Base-by-base conservation (phyloP, 2,797 vertebrate species). In the Poliocrania exsul region DNA sequence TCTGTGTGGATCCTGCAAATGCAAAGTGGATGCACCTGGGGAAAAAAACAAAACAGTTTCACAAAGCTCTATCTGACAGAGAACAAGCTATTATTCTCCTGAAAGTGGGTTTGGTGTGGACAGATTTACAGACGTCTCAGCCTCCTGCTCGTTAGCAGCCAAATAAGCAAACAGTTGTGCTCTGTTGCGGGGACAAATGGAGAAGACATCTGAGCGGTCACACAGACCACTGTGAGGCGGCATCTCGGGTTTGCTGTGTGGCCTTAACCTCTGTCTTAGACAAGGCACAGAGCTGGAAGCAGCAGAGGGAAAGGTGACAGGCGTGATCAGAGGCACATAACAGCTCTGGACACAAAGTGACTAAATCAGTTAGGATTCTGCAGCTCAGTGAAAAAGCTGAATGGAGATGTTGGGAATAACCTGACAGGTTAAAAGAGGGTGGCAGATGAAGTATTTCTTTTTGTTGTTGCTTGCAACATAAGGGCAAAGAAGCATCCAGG, bases 191-290 rank as follows among this genome's bases (percentile, higher is more conserved):
- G 47, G 35, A 91, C 24, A 11, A 49, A 42, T 19, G 25, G 58
- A 81, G 66, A 72, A 73, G 35, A 26, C 10, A 20, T 29, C 51
- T 42, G 24, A 53, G 25, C 0, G 0, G 26, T 42, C 57, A 49
- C 46, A 26, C 0, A 1, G 29, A 35, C 29, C 1, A 3, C 0
- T 0, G 54, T 6, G 15, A 90, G 71, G 28, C 26, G 0, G 0
- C 31, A 2, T 47, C 33, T 66, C 2, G 5, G 62, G 51, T 83
- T 33, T 1, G 1, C 26, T 0, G 0, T 35, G 60, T 3, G 2
- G 21, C 40, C 49, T 60, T 11, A 16, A 73, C 31, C 49, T 77
- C 78, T 87, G 44, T 21, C 56, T 85, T 33, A 58, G 51, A 82
- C 35, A 60, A 82, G 67, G 73, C 42, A 57, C 17, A 40, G 66